phyloP scores from a whole-genome alignment of 2,888 invertebrate genomes.

The Diadromus collaris region DNA sequence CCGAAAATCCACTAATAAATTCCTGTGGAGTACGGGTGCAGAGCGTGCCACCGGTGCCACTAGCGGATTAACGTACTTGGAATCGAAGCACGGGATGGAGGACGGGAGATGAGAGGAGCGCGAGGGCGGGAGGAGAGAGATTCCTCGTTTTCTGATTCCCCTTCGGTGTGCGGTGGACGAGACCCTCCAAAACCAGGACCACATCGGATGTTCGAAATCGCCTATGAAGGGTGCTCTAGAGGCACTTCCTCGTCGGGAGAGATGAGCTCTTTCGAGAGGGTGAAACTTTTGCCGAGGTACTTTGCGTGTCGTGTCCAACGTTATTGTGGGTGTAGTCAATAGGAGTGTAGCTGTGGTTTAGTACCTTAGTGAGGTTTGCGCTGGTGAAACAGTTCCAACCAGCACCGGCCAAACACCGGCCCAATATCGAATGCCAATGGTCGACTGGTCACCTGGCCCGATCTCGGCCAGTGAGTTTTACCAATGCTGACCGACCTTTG shows the following conservation, averaged over 20 bases:
- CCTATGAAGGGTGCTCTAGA: neutral
- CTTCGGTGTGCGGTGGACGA: constrained; percentile 6
- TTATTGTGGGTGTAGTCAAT: neutral
- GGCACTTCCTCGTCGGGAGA: neutral
- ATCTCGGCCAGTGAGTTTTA: neutral
- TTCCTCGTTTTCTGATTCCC: constrained; percentile 29
- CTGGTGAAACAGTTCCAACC: neutral
- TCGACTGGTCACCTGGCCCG: neutral
- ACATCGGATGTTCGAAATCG: constrained; percentile 1
- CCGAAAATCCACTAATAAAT: constrained; percentile 64
- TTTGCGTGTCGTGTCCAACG: neutral
- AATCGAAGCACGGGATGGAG: constrained; percentile 56
- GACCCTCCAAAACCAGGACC: constrained; percentile 8
- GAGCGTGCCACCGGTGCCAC: constrained; percentile 28
- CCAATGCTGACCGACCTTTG: neutral
- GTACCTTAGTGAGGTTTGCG: neutral
- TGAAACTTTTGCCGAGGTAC: neutral
- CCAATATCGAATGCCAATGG: too few relatives aligned
- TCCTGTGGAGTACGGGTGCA: constrained; percentile 49
- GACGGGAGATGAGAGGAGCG: constrained; percentile 19
- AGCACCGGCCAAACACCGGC: neutral
- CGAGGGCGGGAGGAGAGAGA: constrained; percentile 8
- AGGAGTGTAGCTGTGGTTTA: neutral
- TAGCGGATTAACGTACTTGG: constrained; percentile 65
- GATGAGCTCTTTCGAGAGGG: neutral